A percentile compares a stretch with the other conserved stretches of the same genome.
Conservation (phyloP, 1,140 invertebrate species). For the Psilanteris sp. region DNA sequence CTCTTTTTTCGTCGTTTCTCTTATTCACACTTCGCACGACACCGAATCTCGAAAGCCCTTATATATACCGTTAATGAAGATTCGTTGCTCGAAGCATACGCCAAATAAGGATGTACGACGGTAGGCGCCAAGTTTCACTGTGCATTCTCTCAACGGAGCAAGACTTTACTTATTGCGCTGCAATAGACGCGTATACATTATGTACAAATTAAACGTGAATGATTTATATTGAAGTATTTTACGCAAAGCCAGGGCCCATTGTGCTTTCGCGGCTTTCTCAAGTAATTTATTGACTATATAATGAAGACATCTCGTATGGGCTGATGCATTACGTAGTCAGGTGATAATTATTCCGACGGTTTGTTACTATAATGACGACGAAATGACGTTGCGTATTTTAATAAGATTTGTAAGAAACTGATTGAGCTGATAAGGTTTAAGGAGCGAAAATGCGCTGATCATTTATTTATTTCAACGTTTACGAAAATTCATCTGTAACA, state of each 20-base stretch:
- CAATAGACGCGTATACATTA: slow-evolving; percentile 61
- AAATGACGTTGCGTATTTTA: slow-evolving; percentile 9
- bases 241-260: slow-evolving; percentile 46
- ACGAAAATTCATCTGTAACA: too few relatives aligned
- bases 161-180: slow-evolving; percentile 58
- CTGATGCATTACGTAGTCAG: slow-evolving; percentile 38
- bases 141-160: slow-evolving; percentile 36
- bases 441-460: too few relatives aligned
- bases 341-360: slow-evolving; percentile 20
- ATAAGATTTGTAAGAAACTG: too few relatives aligned
- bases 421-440: too few relatives aligned
- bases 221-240: slow-evolving; percentile 55
- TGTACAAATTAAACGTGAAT: slow-evolving; percentile 61
- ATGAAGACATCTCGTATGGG: slow-evolving; percentile 43
- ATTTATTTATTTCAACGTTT: too few relatives aligned
- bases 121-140: slow-evolving; percentile 65
- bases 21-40: slow-evolving; percentile 48
- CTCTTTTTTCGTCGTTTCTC: slow-evolving; percentile 55
- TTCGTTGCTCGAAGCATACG: slow-evolving; percentile 62
- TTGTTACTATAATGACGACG: neutral
- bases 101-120: slow-evolving; percentile 70
- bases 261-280: slow-evolving; percentile 25
- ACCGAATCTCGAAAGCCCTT: slow-evolving; percentile 55
- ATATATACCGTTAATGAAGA: slow-evolving; percentile 69
- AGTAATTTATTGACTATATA: slow-evolving; percentile 49